Base-by-base conservation (phyloP, 2,888 invertebrate genomes). In the Polietes domitor region DNA sequence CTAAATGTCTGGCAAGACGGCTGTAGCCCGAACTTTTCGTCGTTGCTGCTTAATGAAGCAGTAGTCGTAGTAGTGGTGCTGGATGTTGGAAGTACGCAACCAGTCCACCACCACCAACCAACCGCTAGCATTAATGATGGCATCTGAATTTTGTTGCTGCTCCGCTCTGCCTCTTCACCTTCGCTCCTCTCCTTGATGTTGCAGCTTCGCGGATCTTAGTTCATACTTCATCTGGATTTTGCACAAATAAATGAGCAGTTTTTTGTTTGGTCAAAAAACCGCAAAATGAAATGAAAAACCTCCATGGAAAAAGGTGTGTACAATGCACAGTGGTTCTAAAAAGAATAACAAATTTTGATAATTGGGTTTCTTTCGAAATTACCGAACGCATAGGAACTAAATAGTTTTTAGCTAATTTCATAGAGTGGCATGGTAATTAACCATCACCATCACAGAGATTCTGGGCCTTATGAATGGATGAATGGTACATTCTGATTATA, bases 121-220 rank as follows among this genome's bases (percentile, higher is more conserved):
- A n/a, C 85, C 87, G 82, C 84, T 83, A 79, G 83, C 86, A 82
- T 86, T 89, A 88, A 88, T 89, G 88, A 89, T 85, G 80, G 77
- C 86, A 87, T 86, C 86, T 86, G 79, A 82, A 53, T 50, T 78
- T 80, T 43, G 28, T 70, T 73, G 70, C 24, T n/a, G 50, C 61
- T 74, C 15, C 28, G 63, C 28, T 43, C 19, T 65, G n/a, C n/a
- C n/a, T n/a, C n/a, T n/a, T n/a, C n/a, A n/a, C n/a, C n/a, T 63
- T 41, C 21, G 5, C 19, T n/a, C 2, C 41, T 47, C n/a, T n/a
- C n/a, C 47, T 6, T 10, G 26, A 58, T 2, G 58, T 15, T 26
- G 58, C 15, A 28, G 61, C 61, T 28, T 24, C 2, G 58, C 24
- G 19, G 2, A 26, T 68, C 43, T n/a, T n/a, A n/a, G n/a, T n/a